phyloP scores from a whole-genome alignment of 2,113 vertebrate genomes.

The Panthera uncia region DNA sequence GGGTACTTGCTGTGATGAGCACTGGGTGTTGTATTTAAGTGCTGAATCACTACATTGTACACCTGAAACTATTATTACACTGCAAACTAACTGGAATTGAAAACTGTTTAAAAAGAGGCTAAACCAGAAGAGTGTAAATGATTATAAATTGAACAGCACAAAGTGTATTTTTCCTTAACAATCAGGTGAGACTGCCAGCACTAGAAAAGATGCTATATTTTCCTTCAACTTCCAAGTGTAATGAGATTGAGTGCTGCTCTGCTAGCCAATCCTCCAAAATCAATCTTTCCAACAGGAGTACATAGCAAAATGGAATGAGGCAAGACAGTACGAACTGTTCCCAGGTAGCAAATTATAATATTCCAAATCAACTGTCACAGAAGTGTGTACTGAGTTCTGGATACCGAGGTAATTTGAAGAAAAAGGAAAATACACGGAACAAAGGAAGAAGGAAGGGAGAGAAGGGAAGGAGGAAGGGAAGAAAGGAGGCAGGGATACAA shows the following conservation, averaged over 20 bases:
- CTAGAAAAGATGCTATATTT: neutral
- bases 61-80: neutral
- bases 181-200: neutral
- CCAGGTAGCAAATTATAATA: neutral
- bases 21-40: neutral
- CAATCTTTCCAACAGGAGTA: neutral
- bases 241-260: neutral
- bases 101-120: neutral
- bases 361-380: neutral
- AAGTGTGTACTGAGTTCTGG: neutral
- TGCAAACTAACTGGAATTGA: neutral
- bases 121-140: neutral
- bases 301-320: neutral
- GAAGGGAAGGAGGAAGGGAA: neutral
- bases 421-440: neutral
- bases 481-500: neutral
- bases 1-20: neutral
- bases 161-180: constrained; percentile 4
- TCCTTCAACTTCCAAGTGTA: neutral
- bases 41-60: neutral
- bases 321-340: neutral
- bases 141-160: neutral
- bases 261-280: neutral
- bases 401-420: neutral
- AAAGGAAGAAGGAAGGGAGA: neutral